These are phyloP conservation scores for Caenorhabditis doughertyi DNA, from an alignment of 2,888 invertebrate genomes.

Conservation along the genomic window DNA sequence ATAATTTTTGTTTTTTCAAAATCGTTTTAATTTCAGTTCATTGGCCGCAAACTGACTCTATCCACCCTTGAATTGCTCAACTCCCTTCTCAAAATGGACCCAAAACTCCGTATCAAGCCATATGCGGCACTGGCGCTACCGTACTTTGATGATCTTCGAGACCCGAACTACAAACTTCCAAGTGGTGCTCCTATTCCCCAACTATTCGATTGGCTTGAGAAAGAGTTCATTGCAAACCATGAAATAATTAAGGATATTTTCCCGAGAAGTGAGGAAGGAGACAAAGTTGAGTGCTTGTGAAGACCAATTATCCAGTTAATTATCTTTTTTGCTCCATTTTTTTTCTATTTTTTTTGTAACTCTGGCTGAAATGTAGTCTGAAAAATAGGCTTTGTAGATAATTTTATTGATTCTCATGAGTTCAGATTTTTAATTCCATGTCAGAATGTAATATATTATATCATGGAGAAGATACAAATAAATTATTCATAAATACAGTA, in stretches of 20 bases:
- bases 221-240: conserved; percentile 55
- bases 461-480: conserved; percentile 1
- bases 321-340: conserved; percentile 5
- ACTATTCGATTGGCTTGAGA: conserved; percentile 70
- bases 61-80: conserved; percentile 46
- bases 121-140: conserved; percentile 55
- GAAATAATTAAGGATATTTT: conserved; percentile 41
- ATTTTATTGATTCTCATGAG: conserved; percentile 1
- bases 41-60: conserved; percentile 24
- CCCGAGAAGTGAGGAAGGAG: conserved; percentile 21
- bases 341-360: neutral
- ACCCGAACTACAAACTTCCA: conserved; percentile 31
- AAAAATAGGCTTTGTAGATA: neutral
- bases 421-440: neutral
- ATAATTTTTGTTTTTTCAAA: neutral
- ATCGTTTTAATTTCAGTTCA: conserved; percentile 47
- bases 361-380: neutral
- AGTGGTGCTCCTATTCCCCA: conserved; percentile 47
- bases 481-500: neutral
- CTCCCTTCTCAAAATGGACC: conserved; percentile 57
- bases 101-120: conserved; percentile 51
- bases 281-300: conserved; percentile 32
- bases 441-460: conserved; percentile 6
- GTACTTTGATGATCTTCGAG: conserved; percentile 58
- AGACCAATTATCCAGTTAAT: neutral